Evolutionary conservation across 1,140 invertebrate species (phyloP).

Genomic region (Lordiphosa mommai): DNA sequence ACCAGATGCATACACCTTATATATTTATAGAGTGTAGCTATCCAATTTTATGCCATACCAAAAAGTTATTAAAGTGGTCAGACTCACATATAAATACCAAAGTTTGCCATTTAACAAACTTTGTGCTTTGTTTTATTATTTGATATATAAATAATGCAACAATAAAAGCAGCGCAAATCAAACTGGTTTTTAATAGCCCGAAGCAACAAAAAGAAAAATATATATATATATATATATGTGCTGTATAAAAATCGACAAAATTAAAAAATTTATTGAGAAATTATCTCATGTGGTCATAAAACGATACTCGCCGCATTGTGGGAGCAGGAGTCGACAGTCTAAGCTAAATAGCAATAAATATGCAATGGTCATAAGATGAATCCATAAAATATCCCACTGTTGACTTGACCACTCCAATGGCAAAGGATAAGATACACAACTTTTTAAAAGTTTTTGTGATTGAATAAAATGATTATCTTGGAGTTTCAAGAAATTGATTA

Average conservation of each 20-base stretch:
- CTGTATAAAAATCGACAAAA: slow-evolving; percentile 11
- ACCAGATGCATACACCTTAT: too few relatives aligned
- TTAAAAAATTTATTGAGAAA: slow-evolving; percentile 61
- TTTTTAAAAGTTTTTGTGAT: too few relatives aligned
- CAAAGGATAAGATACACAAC: not conserved
- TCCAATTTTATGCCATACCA: not conserved
- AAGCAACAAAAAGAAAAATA: slow-evolving; percentile 9
- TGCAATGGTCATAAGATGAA: slow-evolving; percentile 55
- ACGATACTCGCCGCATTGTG: slow-evolving; percentile 14
- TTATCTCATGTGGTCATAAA: slow-evolving; percentile 54
- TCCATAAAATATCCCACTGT: slow-evolving; percentile 37
- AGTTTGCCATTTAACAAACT: slow-evolving; percentile 59
- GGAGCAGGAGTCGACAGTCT: slow-evolving; percentile 16
- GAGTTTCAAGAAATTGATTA: too few relatives aligned
- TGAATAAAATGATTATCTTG: too few relatives aligned
- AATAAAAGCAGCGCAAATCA: slow-evolving; percentile 34
- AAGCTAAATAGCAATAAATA: slow-evolving; percentile 42
- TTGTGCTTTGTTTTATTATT: slow-evolving; percentile 26
- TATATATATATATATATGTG: not conserved
- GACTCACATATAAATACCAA: slow-evolving; percentile 27
- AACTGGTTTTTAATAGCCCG: slow-evolving; percentile 43
- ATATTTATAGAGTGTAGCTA: too few relatives aligned
- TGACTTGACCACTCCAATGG: not conserved
- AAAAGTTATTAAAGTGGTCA: slow-evolving; percentile 8
- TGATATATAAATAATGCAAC: slow-evolving; percentile 37